Evolutionary conservation across 2,888 invertebrate species (phyloP).

Genomic region (Zele albiditarsus): DNA sequence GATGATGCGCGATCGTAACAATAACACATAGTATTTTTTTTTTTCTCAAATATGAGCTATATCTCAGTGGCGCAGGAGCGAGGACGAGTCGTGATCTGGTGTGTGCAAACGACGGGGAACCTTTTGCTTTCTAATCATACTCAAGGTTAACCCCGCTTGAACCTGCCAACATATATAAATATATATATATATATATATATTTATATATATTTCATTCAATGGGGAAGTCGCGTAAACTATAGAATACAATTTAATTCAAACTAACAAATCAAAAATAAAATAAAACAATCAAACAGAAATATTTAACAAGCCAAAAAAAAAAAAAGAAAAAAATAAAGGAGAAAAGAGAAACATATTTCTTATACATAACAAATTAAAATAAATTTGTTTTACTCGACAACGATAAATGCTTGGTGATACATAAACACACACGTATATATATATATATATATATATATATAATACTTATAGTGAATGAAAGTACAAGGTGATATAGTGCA

Average conservation of each 20-base stretch:
- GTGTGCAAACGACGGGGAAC: constrained; percentile 63
- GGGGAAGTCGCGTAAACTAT: constrained; percentile 7
- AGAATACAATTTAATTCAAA: constrained; percentile 7
- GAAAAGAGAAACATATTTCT: constrained; percentile 2
- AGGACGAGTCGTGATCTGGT: constrained; percentile 67
- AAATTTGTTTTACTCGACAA: constrained; percentile 10
- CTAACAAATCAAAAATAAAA: background rate
- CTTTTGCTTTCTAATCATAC: constrained; percentile 71
- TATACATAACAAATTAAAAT: constrained; percentile 8
- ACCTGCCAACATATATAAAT: constrained; percentile 57
- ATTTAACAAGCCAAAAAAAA: background rate
- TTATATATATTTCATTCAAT: background rate
- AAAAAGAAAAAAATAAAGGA: background rate
- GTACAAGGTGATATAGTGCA: constrained; percentile 7
- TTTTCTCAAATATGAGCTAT: background rate
- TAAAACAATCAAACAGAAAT: background rate
- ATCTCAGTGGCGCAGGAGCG: constrained; percentile 33
- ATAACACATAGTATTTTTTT: background rate
- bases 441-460: background rate
- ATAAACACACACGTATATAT: background rate
- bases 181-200: background rate
- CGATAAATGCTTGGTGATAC: background rate
- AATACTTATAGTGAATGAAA: constrained; percentile 1
- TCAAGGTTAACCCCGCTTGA: constrained; percentile 69
- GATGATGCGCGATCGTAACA: too few relatives aligned